phyloP scores from a whole-genome alignment of 2,888 invertebrate genomes.

The Eupsilia transversa region DNA sequence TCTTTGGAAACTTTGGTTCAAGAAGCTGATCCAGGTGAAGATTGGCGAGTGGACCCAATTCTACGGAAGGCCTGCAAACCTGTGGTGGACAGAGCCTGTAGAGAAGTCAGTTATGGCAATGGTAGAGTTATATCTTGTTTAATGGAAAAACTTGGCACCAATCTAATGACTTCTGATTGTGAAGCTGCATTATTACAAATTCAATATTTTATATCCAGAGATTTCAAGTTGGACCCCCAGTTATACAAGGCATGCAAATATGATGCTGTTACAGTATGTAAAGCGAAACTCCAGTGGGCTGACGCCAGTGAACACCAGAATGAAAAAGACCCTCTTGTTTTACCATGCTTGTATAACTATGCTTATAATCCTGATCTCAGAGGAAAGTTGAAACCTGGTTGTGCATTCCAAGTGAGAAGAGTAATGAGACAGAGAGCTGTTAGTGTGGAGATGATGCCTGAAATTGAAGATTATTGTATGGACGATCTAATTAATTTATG shows the following conservation, averaged over 20 bases:
- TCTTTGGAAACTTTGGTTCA: constrained; percentile 95
- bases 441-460: constrained; percentile 97
- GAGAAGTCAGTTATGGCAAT: constrained; percentile 93
- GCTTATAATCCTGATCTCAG: constrained; percentile 90
- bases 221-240: constrained; percentile 97
- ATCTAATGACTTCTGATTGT: constrained; percentile 96
- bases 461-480: constrained; percentile 97
- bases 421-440: constrained; percentile 98
- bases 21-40: constrained; percentile 97
- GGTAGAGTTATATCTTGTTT: constrained; percentile 97
- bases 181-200: constrained; percentile 98
- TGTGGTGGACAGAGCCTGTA: constrained; percentile 95
- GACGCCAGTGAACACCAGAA: constrained; percentile 92
- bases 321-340: constrained; percentile 95
- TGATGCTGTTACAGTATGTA: constrained; percentile 96
- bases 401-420: constrained; percentile 95
- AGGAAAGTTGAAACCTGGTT: constrained; percentile 90
- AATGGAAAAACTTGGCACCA: constrained; percentile 97
- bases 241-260: constrained; percentile 96
- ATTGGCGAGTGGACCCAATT: constrained; percentile 98
- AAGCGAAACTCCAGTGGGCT: constrained; percentile 94
- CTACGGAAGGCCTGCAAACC: constrained; percentile 96
- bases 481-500: constrained; percentile 96
- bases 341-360: constrained; percentile 97
- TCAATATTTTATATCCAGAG: constrained; percentile 98